These are phyloP conservation scores for Amphiprion clarkii DNA, from an alignment of 2,797 vertebrate species.

Conservation along the genomic window DNA sequence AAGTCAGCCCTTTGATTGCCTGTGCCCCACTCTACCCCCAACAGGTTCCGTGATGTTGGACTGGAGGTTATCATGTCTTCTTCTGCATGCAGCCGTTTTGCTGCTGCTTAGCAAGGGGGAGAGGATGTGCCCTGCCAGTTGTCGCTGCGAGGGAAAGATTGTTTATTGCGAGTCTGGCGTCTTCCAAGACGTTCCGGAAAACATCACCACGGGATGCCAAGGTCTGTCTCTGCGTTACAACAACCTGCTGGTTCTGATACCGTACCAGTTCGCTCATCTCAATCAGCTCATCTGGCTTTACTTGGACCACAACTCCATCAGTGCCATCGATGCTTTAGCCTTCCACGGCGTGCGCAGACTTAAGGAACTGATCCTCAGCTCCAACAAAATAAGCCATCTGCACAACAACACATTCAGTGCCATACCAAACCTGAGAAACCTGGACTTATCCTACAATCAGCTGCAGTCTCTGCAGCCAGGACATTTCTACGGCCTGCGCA, in stretches of 20 bases:
- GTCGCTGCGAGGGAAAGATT: constrained; percentile 97
- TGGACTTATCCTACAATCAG: constrained; percentile 97
- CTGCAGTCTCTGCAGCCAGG: constrained; percentile 91
- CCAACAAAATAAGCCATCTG: constrained; percentile 93
- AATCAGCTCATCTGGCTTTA: constrained; percentile 98
- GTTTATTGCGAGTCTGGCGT: constrained; percentile 97
- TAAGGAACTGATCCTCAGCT: constrained; percentile 97
- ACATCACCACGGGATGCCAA: constrained; percentile 94
- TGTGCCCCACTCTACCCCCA: constrained; percentile 67
- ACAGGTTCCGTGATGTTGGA: constrained; percentile 83
- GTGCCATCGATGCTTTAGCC: constrained; percentile 89
- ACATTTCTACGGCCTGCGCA: constrained; percentile 94
- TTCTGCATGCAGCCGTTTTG: constrained; percentile 84
- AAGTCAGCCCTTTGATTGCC: constrained; percentile 60
- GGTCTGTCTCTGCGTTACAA: constrained; percentile 96
- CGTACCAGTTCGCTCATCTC: constrained; percentile 96
- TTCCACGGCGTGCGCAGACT: constrained; percentile 95
- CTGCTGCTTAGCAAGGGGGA: constrained; percentile 88
- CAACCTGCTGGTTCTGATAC: constrained; percentile 91
- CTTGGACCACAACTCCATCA: constrained; percentile 96
- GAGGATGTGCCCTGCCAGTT: constrained; percentile 92
- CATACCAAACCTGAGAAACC: constrained; percentile 93
- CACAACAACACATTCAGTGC: constrained; percentile 94
- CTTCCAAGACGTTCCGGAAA: constrained; percentile 93
- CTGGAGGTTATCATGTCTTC: constrained; percentile 82